phyloP scores from a whole-genome alignment of 2,888 invertebrate species.

The Drosophila longiperda region DNA sequence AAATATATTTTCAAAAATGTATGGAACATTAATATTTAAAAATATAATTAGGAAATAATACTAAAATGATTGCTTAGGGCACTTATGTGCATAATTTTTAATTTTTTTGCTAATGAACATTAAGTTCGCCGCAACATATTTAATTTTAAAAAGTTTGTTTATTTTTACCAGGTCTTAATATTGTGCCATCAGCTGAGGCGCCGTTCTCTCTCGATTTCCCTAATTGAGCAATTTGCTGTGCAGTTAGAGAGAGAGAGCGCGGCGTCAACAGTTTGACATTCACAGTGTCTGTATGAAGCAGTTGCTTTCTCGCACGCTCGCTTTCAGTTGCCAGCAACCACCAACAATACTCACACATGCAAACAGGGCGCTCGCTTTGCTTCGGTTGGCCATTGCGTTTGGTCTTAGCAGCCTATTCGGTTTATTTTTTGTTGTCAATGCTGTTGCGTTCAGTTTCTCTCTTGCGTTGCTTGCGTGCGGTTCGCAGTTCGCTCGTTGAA shows the following conservation, averaged over 20 bases:
- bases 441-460: slow-evolving; percentile 61
- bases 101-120: neutral
- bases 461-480: slow-evolving; percentile 66
- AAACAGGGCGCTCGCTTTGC: slow-evolving; percentile 36
- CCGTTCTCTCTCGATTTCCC: slow-evolving; percentile 5
- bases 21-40: neutral
- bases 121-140: neutral
- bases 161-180: neutral
- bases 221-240: slow-evolving; percentile 46
- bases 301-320: slow-evolving; percentile 43
- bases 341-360: slow-evolving; percentile 14
- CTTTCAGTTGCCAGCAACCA: slow-evolving; percentile 42
- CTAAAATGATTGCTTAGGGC: neutral
- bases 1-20: neutral
- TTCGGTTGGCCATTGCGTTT: slow-evolving; percentile 67
- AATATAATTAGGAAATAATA: neutral
- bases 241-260: slow-evolving; percentile 13
- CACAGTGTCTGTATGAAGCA: slow-evolving; percentile 14
- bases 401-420: slow-evolving; percentile 35
- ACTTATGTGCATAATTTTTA: neutral
- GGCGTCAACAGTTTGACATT: slow-evolving; percentile 36
- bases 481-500: slow-evolving; percentile 44
- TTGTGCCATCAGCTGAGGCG: slow-evolving; percentile 3
- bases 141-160: neutral
- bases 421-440: slow-evolving; percentile 8